Evolutionary conservation across 1,140 invertebrate species (phyloP).

Genomic region (Bombus vancouverensis): DNA sequence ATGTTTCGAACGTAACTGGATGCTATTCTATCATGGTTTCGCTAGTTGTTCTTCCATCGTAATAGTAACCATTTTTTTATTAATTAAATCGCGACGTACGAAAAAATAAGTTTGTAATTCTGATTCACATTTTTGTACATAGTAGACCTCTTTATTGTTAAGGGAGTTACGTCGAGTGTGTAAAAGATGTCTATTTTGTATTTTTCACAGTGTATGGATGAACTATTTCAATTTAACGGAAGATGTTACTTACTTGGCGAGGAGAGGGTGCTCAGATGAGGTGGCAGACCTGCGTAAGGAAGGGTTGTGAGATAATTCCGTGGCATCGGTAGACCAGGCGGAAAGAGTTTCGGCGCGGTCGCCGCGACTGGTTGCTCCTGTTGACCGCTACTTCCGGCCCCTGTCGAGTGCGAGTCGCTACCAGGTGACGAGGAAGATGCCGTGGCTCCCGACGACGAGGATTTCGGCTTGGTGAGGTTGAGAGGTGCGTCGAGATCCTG

Average conservation of each 20-base stretch:
- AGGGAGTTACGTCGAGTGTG: no score
- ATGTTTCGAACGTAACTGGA: not conserved
- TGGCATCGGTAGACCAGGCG: constrained; percentile 83
- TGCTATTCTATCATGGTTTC: no score
- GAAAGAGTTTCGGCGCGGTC: constrained; percentile 84
- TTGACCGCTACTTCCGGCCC: constrained; percentile 79
- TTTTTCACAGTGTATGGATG: no score
- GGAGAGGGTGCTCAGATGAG: constrained; percentile 80
- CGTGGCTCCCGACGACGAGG: constrained; percentile 76
- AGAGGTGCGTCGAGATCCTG: constrained; percentile 91
- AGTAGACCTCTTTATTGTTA: no score
- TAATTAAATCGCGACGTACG: not conserved
- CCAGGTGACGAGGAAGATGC: constrained; percentile 76
- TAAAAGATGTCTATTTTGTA: no score
- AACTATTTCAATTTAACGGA: no score
- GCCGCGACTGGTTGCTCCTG: constrained; percentile 84
- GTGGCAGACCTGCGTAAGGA: constrained; percentile 84
- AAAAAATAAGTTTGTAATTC: no score
- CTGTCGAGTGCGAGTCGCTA: constrained; percentile 81
- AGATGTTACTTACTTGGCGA: constrained; percentile 72
- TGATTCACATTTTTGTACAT: no score
- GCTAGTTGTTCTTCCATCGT: not conserved
- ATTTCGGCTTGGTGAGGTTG: constrained; percentile 94
- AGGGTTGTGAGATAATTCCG: constrained; percentile 83
- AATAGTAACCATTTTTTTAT: no score